These are phyloP conservation scores for Lathamus discolor DNA, from an alignment of 2,113 vertebrate genomes.

Conservation along the genomic window DNA sequence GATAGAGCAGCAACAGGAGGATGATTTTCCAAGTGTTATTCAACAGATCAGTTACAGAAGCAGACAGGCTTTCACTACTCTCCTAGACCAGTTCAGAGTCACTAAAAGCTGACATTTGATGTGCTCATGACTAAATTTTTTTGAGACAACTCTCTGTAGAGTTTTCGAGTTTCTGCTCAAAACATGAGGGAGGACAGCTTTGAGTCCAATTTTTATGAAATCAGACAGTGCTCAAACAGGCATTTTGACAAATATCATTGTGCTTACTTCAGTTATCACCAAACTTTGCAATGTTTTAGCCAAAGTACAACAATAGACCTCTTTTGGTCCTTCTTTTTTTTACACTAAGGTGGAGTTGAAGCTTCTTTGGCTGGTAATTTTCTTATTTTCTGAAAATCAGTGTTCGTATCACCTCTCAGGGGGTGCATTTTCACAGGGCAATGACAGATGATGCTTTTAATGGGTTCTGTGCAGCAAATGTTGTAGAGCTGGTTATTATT, in stretches of 20 bases:
- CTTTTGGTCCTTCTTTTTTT: background rate
- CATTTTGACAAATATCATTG: background rate
- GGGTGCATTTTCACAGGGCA: background rate
- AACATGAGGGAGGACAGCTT: background rate
- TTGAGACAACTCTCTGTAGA: background rate
- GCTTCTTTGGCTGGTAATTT: background rate
- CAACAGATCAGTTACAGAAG: background rate
- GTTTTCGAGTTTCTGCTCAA: background rate
- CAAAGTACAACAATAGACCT: background rate
- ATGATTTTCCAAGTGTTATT: background rate
- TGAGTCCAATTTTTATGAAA: background rate
- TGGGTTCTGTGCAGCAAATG: conserved; percentile 25
- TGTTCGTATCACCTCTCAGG: background rate
- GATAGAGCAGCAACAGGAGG: background rate
- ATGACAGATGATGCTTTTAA: conserved; percentile 37
- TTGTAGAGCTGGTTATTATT: conserved; percentile 48
- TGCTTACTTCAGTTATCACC: background rate
- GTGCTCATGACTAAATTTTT: background rate
- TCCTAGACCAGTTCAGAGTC: background rate
- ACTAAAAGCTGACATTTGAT: background rate
- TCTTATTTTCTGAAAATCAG: conserved; percentile 19
- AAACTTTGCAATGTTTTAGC: background rate
- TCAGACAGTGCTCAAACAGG: background rate
- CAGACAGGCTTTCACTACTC: background rate
- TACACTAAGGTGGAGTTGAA: background rate